Conservation (phyloP, 2,113 vertebrate genomes). For the Atlantisia rogersi region DNA sequence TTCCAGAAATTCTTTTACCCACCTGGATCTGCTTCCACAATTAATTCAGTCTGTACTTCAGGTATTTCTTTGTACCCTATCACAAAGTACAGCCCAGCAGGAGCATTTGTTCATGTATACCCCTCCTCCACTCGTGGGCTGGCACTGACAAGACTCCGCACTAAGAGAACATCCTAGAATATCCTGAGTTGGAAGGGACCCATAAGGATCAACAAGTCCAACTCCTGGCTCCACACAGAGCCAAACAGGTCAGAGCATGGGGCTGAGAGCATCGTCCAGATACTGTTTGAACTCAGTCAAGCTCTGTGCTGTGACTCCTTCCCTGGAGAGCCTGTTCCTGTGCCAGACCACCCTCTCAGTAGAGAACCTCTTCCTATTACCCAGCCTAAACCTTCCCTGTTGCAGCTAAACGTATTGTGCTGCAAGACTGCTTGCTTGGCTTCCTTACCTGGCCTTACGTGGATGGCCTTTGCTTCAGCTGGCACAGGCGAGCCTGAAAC, state of each 20-base stretch:
- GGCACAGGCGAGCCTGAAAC: background rate
- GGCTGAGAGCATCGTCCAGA: too few species aligned
- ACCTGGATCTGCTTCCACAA: background rate
- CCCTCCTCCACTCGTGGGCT: background rate
- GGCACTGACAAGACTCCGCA: accelerated
- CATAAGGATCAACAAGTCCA: too few species aligned
- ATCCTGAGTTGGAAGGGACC: too few species aligned
- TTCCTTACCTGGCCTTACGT: background rate
- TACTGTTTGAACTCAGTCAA: too few species aligned
- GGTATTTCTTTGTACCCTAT: accelerated
- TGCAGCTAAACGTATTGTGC: background rate
- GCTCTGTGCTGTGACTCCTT: too few species aligned
- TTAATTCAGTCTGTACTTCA: background rate
- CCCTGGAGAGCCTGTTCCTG: too few species aligned
- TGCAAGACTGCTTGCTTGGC: background rate
- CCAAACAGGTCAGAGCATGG: too few species aligned
- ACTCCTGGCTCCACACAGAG: too few species aligned
- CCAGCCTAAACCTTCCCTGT: too few species aligned
- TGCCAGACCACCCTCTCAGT: too few species aligned
- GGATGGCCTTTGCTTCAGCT: background rate
- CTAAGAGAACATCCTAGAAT: background rate
- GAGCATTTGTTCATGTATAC: background rate
- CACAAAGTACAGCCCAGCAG: background rate
- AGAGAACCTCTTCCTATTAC: too few species aligned
- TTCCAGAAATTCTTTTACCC: background rate